Evolutionary conservation across 2,113 vertebrate genomes (phyloP).

Genomic region (Heptranchias perlo): DNA sequence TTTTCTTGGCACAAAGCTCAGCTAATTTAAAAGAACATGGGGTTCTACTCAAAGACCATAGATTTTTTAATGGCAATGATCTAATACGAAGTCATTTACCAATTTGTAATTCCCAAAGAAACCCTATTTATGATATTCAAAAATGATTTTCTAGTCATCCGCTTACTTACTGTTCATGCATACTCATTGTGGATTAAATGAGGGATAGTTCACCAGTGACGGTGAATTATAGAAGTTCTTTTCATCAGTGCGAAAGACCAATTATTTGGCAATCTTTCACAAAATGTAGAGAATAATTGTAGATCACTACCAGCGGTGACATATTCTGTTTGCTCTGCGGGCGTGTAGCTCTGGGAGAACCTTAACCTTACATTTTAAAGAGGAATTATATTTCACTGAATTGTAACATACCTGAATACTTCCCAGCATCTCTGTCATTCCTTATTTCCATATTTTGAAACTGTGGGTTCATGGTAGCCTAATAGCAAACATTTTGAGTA

Average conservation of each 20-base stretch:
- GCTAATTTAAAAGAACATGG: neutral
- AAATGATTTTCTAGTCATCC: neutral
- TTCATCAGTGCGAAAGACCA: neutral
- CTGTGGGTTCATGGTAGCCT: neutral
- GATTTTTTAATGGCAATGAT: neutral
- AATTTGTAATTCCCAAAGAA: neutral
- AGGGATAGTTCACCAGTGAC: neutral
- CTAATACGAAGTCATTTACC: neutral
- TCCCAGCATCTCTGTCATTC: neutral
- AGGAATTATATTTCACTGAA: neutral
- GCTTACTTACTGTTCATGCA: neutral
- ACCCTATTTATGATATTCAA: neutral
- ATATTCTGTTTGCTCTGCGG: neutral
- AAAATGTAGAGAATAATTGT: neutral
- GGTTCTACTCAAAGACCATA: neutral
- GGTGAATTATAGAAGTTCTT: neutral
- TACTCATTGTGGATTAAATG: neutral
- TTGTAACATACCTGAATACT: neutral
- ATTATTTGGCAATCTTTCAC: neutral
- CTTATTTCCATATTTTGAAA: neutral
- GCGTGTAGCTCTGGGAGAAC: neutral
- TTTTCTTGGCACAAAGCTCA: neutral
- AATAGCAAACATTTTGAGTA: neutral
- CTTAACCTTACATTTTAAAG: neutral
- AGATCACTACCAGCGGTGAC: neutral